Conservation (phyloP, 23 tunicate genomes). For the Styela clava region DNA sequence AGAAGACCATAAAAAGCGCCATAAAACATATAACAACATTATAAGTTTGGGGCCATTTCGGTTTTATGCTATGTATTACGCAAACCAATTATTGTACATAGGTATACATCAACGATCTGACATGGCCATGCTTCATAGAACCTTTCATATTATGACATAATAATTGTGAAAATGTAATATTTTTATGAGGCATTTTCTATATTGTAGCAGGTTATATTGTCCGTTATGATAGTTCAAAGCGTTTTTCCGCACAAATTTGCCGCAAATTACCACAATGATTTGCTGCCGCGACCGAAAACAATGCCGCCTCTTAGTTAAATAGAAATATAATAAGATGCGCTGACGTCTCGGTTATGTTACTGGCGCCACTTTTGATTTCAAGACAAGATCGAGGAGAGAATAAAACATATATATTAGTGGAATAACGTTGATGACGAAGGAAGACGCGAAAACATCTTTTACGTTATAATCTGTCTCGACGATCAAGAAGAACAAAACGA, state of each 20-base stretch:
- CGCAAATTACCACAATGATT: neutral
- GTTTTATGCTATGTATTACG: no score
- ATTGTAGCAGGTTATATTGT: no score
- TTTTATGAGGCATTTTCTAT: no score
- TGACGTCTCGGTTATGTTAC: neutral
- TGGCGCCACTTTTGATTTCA: constrained; percentile 11
- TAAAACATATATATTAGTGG: neutral
- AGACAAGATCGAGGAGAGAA: neutral
- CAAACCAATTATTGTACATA: no score
- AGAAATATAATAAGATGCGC: neutral
- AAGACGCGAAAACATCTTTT: neutral
- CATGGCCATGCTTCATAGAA: no score
- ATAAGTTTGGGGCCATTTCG: no score
- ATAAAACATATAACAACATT: no score
- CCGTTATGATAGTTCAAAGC: neutral
- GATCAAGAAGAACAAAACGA: neutral
- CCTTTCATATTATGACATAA: no score
- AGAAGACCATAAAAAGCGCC: no score
- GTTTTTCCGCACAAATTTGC: neutral
- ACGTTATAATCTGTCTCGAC: neutral
- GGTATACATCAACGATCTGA: no score
- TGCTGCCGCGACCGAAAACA: neutral
- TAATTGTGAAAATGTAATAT: no score
- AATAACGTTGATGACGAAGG: neutral
- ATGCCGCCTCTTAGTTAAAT: neutral